Conservation (phyloP, 1,140 invertebrate species). For the Panagrolaimus sp. region DNA sequence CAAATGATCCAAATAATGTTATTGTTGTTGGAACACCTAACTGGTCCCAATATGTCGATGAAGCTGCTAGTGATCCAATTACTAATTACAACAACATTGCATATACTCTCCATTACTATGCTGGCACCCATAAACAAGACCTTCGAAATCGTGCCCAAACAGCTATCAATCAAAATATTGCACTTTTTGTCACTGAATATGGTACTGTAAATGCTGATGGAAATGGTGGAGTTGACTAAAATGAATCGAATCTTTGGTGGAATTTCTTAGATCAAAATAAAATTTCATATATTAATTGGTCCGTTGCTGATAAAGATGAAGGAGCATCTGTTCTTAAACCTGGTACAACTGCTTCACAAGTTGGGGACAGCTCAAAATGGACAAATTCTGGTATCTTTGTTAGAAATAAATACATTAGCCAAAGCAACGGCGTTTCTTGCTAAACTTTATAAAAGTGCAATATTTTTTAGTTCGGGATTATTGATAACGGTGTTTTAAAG, state of each 20-base stretch:
- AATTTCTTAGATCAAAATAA: constrained; percentile 22
- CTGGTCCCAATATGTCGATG: constrained; percentile 21
- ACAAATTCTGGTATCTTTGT: constrained; percentile 19
- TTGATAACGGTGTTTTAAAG: too few species aligned
- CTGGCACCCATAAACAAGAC: constrained; percentile 14
- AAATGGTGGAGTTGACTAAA: constrained; percentile 17
- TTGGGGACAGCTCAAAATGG: constrained; percentile 11
- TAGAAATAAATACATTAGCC: too few species aligned
- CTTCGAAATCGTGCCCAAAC: background rate
- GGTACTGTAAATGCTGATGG: constrained; percentile 24
- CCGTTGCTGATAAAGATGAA: constrained; percentile 17
- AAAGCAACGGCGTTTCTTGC: too few species aligned
- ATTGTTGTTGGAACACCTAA: constrained; percentile 28
- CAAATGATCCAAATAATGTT: constrained; percentile 23
- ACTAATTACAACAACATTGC: constrained; percentile 22
- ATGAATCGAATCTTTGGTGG: constrained; percentile 14
- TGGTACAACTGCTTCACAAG: constrained; percentile 14
- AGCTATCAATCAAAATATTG: background rate
- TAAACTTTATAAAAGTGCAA: too few species aligned
- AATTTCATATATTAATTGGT: constrained; percentile 23
- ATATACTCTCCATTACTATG: background rate
- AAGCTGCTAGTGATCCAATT: constrained; percentile 17
- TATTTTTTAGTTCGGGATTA: too few species aligned
- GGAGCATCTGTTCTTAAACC: constrained; percentile 6
- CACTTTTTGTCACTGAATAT: constrained; percentile 29